These are phyloP conservation scores for Drosophila formosana DNA, from an alignment of 2,888 invertebrate genomes.

Conservation along the genomic window DNA sequence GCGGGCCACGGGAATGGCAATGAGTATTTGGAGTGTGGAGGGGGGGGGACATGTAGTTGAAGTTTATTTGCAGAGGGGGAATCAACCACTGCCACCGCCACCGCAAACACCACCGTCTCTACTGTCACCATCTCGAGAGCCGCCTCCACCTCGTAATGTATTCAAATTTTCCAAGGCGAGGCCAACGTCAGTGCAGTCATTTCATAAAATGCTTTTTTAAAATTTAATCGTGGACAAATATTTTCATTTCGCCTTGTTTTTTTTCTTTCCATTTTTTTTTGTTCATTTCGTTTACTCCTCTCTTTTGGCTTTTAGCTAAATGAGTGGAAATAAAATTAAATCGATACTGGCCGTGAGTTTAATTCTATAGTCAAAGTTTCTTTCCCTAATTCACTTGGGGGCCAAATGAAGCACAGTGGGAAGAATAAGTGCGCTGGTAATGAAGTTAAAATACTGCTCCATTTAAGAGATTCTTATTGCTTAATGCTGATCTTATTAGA, in stretches of 20 bases:
- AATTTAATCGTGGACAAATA: conserved; percentile 83
- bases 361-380: conserved; percentile 70
- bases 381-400: conserved; percentile 41
- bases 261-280: conserved; percentile 11
- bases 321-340: conserved; percentile 83
- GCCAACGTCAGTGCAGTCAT: conserved; percentile 77
- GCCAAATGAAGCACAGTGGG: conserved; percentile 49
- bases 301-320: conserved; percentile 81
- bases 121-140: not conserved
- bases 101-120: conserved; percentile 29
- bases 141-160: conserved; percentile 64
- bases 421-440: not conserved
- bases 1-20: conserved; percentile 18
- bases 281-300: conserved; percentile 28
- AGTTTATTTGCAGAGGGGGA: conserved; percentile 69
- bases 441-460: conserved; percentile 3
- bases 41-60: conserved; percentile 35
- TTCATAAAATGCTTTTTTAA: conserved; percentile 77
- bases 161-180: conserved; percentile 82
- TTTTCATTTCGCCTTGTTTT: conserved; percentile 72
- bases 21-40: conserved; percentile 19
- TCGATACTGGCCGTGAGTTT: conserved; percentile 76
- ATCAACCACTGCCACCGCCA: conserved; percentile 37
- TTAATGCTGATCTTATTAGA: no score
- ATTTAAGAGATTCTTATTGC: not conserved